phyloP scores from a whole-genome alignment of 2,113 vertebrate genomes.

The Phyllostomus hastatus region DNA sequence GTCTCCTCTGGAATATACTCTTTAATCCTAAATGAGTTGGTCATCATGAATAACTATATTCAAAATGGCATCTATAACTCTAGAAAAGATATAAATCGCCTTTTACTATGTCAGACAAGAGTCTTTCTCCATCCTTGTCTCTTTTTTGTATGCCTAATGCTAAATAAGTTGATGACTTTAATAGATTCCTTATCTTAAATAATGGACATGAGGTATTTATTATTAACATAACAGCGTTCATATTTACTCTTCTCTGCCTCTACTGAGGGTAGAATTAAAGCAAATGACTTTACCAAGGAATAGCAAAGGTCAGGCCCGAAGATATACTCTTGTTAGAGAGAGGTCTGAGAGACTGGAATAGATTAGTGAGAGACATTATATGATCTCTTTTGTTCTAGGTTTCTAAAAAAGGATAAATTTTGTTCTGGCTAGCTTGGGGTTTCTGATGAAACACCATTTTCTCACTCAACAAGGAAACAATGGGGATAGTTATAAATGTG shows the following conservation, averaged over 20 bases:
- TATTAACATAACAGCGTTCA: neutral
- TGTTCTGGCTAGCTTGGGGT: neutral
- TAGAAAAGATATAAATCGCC: slow-evolving; percentile 16
- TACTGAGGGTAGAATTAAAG: neutral
- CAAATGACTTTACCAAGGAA: neutral
- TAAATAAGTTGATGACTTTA: neutral
- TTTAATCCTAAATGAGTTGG: slow-evolving; percentile 41
- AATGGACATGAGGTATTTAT: neutral
- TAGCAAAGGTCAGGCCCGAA: neutral
- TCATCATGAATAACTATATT: slow-evolving; percentile 2
- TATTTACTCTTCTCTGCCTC: neutral
- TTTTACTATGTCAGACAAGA: neutral
- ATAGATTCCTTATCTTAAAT: slow-evolving; percentile 3
- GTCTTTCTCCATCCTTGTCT: neutral
- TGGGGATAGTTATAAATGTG: neutral
- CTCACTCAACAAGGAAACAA: neutral
- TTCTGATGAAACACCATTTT: neutral
- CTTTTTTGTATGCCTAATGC: neutral
- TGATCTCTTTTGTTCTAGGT: neutral
- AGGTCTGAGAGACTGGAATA: neutral
- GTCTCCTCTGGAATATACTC: neutral
- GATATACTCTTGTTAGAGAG: neutral
- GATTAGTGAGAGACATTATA: neutral
- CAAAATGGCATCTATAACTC: neutral
- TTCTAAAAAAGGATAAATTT: neutral